These are phyloP conservation scores for Onychomys arenicola DNA, from an alignment of 2,797 vertebrate genomes.

Conservation along the genomic window DNA sequence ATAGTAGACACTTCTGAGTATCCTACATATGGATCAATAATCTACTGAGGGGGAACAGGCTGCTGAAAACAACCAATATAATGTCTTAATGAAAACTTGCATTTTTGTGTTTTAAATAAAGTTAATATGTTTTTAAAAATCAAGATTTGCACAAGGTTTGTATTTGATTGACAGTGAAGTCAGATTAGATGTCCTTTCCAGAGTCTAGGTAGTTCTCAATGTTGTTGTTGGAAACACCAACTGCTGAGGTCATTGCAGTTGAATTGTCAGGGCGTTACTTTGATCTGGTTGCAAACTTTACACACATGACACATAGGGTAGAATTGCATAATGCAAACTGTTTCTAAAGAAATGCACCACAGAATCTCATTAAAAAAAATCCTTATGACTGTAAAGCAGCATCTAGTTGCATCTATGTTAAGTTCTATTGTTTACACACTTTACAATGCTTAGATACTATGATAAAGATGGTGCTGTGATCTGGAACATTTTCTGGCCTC, in stretches of 20 bases:
- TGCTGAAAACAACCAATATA: background rate
- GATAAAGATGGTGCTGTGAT: background rate
- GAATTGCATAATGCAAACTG: background rate
- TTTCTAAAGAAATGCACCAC: background rate
- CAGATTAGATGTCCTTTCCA: background rate
- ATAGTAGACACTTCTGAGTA: background rate
- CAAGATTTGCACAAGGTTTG: background rate
- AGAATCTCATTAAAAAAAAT: background rate
- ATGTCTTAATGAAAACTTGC: conserved; percentile 13
- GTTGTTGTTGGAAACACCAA: background rate
- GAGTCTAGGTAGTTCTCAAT: background rate
- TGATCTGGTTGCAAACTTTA: background rate
- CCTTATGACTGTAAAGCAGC: background rate
- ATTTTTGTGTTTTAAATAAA: conserved; percentile 41
- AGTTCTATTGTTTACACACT: background rate
- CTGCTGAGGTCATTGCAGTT: background rate
- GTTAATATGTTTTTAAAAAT: background rate
- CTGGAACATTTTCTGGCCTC: background rate
- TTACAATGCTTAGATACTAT: background rate
- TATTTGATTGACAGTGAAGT: background rate
- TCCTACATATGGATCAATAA: conserved; percentile 3
- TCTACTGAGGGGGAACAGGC: background rate
- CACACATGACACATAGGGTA: background rate
- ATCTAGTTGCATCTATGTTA: background rate
- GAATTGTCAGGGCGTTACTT: background rate